These are phyloP conservation scores for Calypte anna DNA, from an alignment of 2,113 vertebrate genomes.

Conservation along the genomic window DNA sequence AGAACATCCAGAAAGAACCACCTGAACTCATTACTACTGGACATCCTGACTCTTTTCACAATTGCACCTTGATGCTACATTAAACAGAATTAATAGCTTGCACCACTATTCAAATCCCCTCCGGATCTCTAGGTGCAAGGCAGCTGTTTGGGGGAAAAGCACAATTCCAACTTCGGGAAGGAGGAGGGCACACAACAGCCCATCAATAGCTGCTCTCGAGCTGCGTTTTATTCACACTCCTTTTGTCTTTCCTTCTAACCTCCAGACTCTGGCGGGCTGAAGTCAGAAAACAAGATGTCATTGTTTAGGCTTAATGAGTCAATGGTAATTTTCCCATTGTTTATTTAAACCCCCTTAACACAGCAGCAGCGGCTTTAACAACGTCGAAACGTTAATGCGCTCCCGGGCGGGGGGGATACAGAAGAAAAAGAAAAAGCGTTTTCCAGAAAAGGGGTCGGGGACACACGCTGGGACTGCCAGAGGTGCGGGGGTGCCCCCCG, in stretches of 20 bases:
- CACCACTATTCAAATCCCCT: not conserved
- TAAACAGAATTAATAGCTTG: not conserved
- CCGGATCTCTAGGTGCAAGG: not conserved
- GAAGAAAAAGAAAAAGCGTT: not conserved
- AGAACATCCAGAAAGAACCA: not conserved
- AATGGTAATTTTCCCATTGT: slow-evolving; percentile 23
- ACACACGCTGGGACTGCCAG: not conserved
- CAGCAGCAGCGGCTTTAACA: not conserved
- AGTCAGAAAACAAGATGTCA: slow-evolving; percentile 54
- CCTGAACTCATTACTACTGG: not conserved
- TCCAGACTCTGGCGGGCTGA: not conserved
- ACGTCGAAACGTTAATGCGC: not conserved
- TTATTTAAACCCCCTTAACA: not conserved
- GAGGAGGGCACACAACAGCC: not conserved
- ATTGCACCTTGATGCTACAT: not conserved
- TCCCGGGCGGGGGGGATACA: fast-evolving
- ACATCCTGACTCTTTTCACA: not conserved
- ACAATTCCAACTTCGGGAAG: not conserved
- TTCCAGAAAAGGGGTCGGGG: not conserved
- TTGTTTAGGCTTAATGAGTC: slow-evolving; percentile 57
- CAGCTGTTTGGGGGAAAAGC: not conserved
- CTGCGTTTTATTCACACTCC: not conserved
- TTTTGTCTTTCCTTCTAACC: slow-evolving; percentile 11
- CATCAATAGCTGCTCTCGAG: not conserved
- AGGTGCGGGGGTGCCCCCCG: not conserved